These are phyloP conservation scores for Asarcornis scutulata DNA, from an alignment of 2,113 vertebrate genomes.

Conservation along the genomic window DNA sequence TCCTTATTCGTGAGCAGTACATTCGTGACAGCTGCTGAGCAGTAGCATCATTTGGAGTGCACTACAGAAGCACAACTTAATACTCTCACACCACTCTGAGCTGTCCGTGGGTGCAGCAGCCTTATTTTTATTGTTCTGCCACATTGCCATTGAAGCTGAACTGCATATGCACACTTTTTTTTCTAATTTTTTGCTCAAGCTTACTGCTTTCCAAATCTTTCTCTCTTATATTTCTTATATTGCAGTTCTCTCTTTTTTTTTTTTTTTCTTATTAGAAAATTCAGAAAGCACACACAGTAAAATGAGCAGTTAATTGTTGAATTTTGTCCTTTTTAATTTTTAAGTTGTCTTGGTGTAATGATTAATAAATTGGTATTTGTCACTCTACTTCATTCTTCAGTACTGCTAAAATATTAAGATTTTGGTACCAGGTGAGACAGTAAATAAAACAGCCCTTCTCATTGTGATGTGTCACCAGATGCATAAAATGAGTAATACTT, in stretches of 20 bases:
- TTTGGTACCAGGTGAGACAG: neutral
- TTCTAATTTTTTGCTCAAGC: neutral
- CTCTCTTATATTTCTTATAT: neutral
- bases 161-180: neutral
- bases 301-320: neutral
- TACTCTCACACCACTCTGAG: neutral
- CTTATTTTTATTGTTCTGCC: neutral
- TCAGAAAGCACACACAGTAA: neutral
- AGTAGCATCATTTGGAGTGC: neutral
- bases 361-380: neutral
- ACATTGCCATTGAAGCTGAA: neutral
- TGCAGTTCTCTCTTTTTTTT: neutral
- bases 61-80: neutral
- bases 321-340: neutral
- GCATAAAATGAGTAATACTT: neutral
- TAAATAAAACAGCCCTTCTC: neutral
- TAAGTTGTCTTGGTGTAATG: neutral
- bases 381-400: neutral
- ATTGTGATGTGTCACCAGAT: neutral
- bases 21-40: neutral
- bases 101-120: neutral
- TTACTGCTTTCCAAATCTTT: neutral
- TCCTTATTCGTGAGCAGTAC: neutral
- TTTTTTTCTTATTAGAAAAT: neutral
- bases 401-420: neutral